phyloP scores from a whole-genome alignment of 2,888 invertebrate genomes.

The Platycnemis pennipes region DNA sequence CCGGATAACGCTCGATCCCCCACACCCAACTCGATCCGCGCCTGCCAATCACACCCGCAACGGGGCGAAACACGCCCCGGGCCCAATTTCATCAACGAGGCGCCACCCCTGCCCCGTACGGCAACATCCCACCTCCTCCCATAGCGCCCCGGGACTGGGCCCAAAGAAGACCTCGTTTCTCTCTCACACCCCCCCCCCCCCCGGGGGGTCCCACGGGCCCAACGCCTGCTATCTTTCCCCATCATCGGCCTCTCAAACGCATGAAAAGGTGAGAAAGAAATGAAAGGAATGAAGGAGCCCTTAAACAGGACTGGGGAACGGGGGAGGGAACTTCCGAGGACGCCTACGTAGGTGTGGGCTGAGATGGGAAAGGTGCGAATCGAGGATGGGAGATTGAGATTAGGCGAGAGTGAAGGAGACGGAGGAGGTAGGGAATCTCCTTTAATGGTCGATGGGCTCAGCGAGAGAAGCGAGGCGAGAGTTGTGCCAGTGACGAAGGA shows the following conservation, averaged over 20 bases:
- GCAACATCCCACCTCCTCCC: too few relatives aligned
- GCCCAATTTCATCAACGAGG: constrained; percentile 28
- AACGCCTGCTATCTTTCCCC: neutral
- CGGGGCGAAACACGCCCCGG: neutral
- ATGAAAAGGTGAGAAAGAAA: constrained; percentile 1
- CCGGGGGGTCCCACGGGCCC: neutral
- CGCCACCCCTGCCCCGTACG: neutral
- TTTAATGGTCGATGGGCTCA: neutral
- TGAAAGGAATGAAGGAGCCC: neutral
- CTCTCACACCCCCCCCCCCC: neutral
- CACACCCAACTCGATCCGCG: neutral
- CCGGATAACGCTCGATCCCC: neutral
- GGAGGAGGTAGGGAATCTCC: neutral
- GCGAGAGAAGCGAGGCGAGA: neutral
- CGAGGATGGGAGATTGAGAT: neutral
- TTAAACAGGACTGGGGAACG: constrained; percentile 8
- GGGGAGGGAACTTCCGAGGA: neutral
- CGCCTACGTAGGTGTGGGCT: neutral
- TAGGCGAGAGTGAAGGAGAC: neutral
- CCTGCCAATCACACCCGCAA: constrained; percentile 30
- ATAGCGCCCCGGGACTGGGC: neutral
- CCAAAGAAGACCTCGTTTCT: neutral
- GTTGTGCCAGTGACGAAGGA: neutral
- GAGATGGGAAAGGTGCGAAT: neutral
- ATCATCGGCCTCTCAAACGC: neutral